Base-by-base conservation (phyloP, 2,888 invertebrate species). In the Creontiades dilutus region DNA sequence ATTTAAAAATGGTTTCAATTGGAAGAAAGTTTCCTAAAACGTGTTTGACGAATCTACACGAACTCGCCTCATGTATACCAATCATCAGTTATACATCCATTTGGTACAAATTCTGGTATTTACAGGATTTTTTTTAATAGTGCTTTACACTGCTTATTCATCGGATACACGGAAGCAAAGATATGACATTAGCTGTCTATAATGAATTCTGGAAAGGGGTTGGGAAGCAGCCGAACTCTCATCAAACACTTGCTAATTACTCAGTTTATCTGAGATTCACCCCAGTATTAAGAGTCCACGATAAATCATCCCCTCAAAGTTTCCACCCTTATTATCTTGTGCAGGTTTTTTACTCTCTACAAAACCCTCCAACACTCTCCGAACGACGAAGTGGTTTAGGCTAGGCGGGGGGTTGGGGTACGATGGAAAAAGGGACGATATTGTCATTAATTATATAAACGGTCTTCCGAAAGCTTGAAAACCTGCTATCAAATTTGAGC, bases 251-350 rank as follows among this genome's bases (percentile, higher is more conserved):
- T 16, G 28, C 86, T 86, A 86, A 86, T 86, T 86, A 86, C 86
- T 86, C 75, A 86, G 86, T 86, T 86, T 86, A 86, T 86, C 86
- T 86, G 86, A 86, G 75, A 86, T 86, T 86, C 75, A 46, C 86
- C 55, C 75, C 86, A 27, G 75, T 75, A 86, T 86, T 86, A 86
- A 86, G 86, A 86, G 47, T 86, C 86, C 86, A 75, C 86, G 14
- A 85, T 85, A 85, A 85, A 85, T 85, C 85, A 85, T 85, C 55
- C 55, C 85, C 46, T 85, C 85, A 85, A 85, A 85, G 55, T 85
- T 85, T 85, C 85, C 57, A 19, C 57, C 37, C 85, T 85, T 61
- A 85, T 85, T 85, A 85, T 85, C 85, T 85, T 46, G 85, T 46
- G 85, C 85, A 52, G 85, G 52, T 85, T 61, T 85, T 85, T 85